phyloP scores from a whole-genome alignment of 2,113 vertebrate genomes.

The Anas platyrhynchos region DNA sequence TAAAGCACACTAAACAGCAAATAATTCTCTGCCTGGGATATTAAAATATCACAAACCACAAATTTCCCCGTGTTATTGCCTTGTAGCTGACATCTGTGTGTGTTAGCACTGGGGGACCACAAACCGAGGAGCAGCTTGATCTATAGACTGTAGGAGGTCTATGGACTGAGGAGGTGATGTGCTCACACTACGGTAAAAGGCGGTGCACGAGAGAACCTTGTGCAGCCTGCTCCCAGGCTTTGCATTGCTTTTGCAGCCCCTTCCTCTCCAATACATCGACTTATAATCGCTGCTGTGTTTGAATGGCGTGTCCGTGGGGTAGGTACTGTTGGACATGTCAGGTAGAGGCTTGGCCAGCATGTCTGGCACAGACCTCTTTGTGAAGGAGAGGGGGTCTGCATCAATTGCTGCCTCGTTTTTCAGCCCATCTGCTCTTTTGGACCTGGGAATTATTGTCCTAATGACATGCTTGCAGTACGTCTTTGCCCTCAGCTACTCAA shows the following conservation, averaged over 20 bases:
- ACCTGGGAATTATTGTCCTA: not conserved
- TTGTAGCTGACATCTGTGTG: not conserved
- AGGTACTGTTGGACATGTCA: not conserved
- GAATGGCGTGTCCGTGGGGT: not conserved
- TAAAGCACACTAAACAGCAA: slow-evolving; percentile 32
- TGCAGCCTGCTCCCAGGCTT: not conserved
- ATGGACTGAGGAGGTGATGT: not conserved
- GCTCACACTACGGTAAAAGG: not conserved
- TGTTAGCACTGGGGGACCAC: not conserved
- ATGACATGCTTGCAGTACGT: fast-evolving
- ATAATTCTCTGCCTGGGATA: slow-evolving; percentile 45
- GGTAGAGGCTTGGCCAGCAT: not conserved
- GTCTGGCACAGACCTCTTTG: not conserved
- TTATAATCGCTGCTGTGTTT: not conserved
- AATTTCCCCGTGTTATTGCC: not conserved
- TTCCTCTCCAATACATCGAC: not conserved
- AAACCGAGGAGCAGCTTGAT: not conserved
- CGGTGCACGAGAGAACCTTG: not conserved
- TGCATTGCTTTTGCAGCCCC: not conserved
- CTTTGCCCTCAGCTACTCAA: not conserved
- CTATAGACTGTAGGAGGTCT: not conserved
- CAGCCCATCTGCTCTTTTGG: not conserved
- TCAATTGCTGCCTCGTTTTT: not conserved
- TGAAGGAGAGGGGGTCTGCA: not conserved
- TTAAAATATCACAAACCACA: slow-evolving; percentile 38